phyloP scores from a whole-genome alignment of 2,113 vertebrate genomes.

The Psophia crepitans region DNA sequence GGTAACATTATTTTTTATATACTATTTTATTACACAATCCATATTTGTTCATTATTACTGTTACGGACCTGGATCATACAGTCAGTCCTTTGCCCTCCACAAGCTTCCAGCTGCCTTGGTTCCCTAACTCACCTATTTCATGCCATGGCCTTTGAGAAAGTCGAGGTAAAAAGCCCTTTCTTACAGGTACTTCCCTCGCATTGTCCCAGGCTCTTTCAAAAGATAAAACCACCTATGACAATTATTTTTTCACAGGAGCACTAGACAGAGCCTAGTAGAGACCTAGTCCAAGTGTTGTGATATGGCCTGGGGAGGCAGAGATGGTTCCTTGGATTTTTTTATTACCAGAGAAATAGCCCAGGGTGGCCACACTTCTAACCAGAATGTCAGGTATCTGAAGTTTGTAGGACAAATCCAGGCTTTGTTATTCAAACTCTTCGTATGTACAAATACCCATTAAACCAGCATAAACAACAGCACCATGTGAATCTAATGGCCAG shows the following conservation, averaged over 20 bases:
- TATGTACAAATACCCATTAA: neutral
- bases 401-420: neutral
- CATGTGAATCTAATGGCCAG: neutral
- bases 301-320: neutral
- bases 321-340: neutral
- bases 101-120: rapidly evolving
- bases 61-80: neutral
- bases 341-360: neutral
- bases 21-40: neutral
- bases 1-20: neutral
- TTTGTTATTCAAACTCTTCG: neutral
- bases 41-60: neutral
- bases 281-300: neutral
- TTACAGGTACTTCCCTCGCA: neutral
- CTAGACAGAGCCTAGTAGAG: neutral
- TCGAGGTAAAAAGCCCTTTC: neutral
- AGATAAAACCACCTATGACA: neutral
- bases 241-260: neutral
- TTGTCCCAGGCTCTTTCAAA: neutral
- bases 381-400: neutral
- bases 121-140: neutral
- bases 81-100: neutral
- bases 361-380: neutral
- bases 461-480: neutral
- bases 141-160: neutral